These are phyloP conservation scores for Drosophila cardini DNA, from an alignment of 1,140 invertebrate species.

Conservation along the genomic window DNA sequence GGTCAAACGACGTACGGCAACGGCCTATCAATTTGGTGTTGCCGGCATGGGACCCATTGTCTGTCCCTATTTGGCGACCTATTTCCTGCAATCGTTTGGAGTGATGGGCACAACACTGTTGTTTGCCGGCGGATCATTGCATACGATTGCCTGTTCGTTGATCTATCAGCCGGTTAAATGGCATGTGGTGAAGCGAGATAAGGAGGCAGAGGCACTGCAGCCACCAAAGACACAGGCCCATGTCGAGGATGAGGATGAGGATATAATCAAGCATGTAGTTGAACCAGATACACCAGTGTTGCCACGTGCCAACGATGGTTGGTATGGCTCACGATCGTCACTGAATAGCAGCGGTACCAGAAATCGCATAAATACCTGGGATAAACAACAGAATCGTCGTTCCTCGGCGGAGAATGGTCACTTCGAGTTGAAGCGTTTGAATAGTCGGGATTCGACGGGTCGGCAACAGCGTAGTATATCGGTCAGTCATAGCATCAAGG, in stretches of 20 bases:
- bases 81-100: conserved; percentile 85
- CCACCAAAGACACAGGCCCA: conserved; percentile 25
- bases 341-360: conserved; percentile 68
- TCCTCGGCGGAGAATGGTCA: conserved; percentile 31
- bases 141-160: conserved; percentile 87
- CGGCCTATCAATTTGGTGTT: conserved; percentile 86
- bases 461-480: conserved; percentile 70
- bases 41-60: conserved; percentile 87
- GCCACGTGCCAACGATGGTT: conserved; percentile 88
- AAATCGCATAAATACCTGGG: conserved; percentile 69
- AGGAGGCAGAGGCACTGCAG: conserved; percentile 65
- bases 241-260: conserved; percentile 65
- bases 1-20: conserved; percentile 86
- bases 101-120: conserved; percentile 86
- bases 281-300: conserved; percentile 88
- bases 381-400: conserved; percentile 44
- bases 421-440: conserved; percentile 69
- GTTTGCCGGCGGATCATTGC: conserved; percentile 86
- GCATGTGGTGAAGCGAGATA: conserved; percentile 86
- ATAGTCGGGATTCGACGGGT: conserved; percentile 48
- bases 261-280: conserved; percentile 85
- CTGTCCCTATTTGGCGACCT: conserved; percentile 86
- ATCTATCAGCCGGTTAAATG: conserved; percentile 88
- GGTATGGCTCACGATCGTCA: conserved; percentile 85
- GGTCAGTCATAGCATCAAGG: conserved; percentile 75